These are phyloP conservation scores for Saccopteryx leptura DNA, from an alignment of 2,113 vertebrate species.

Conservation along the genomic window DNA sequence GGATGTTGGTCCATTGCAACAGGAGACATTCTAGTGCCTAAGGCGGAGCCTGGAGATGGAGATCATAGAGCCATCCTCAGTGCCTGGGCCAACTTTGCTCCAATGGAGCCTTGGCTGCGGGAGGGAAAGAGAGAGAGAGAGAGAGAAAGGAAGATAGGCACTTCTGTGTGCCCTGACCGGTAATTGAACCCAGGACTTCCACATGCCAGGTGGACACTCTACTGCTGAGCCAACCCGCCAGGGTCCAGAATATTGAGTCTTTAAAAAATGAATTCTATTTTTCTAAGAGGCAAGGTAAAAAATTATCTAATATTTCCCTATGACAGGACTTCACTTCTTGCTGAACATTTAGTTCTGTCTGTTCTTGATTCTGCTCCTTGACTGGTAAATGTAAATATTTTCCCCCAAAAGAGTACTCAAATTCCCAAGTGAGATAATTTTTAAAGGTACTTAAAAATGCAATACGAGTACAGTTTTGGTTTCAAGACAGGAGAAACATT, in stretches of 20 bases:
- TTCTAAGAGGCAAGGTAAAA: conserved; percentile 36
- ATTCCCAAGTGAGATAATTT: conserved; percentile 58
- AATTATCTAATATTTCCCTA: conserved; percentile 10
- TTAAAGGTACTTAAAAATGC: conserved; percentile 37
- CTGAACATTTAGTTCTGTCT: neutral
- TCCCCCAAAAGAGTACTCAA: neutral
- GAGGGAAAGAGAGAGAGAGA: too few species aligned
- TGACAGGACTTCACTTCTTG: neutral
- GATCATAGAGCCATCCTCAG: too few species aligned
- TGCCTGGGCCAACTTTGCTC: too few species aligned
- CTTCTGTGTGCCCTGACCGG: too few species aligned
- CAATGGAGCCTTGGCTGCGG: too few species aligned
- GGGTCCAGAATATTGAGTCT: neutral
- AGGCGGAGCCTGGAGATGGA: too few species aligned
- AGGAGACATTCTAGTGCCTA: too few species aligned
- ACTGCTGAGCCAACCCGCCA: too few species aligned
- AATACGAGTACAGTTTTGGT: neutral
- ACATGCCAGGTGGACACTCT: too few species aligned
- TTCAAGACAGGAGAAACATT: conserved; percentile 55
- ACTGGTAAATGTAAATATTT: conserved; percentile 1
- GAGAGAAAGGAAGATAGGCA: too few species aligned
- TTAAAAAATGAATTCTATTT: conserved; percentile 39
- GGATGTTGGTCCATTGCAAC: too few species aligned
- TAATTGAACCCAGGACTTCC: too few species aligned
- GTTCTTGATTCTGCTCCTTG: neutral